Percentiles rank a stretch among this genome's conserved stretches.
Conservation (phyloP, 35 echinoderm and acorn worm genomes). For the Ptychodera flava region DNA sequence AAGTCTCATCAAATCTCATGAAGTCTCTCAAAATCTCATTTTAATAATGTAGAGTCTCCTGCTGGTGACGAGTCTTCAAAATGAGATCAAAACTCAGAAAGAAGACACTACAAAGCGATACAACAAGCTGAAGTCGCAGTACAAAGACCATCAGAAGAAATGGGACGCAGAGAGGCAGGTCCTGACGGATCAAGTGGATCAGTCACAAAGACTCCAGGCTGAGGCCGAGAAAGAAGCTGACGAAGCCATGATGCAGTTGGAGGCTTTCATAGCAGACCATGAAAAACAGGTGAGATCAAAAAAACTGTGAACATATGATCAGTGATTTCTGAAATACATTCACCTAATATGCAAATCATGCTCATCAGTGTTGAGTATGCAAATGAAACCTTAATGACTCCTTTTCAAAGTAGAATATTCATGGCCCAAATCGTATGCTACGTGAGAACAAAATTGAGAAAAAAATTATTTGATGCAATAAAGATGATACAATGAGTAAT, state of each 20-base stretch:
- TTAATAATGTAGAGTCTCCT: constrained; percentile 87
- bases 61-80: constrained; percentile 70
- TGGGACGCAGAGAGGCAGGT: constrained; percentile 56
- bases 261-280: constrained; percentile 79
- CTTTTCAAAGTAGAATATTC: not conserved
- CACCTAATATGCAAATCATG: not conserved
- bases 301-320: too few species aligned
- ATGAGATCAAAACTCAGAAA: constrained; percentile 55
- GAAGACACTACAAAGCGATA: constrained; percentile 79
- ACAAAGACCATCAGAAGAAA: constrained; percentile 72
- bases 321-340: not conserved
- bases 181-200: constrained; percentile 60
- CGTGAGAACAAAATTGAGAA: too few species aligned
- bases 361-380: not conserved
- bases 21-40: too few species aligned
- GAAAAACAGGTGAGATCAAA: constrained; percentile 59
- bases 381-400: not conserved
- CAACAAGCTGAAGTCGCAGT: constrained; percentile 47
- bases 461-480: too few species aligned
- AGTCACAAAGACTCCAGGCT: constrained; percentile 38
- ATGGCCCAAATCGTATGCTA: constrained; percentile 44
- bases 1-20: too few species aligned
- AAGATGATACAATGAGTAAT: too few species aligned
- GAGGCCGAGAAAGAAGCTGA: constrained; percentile 96
- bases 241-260: constrained; percentile 72